Conservation (phyloP, 2,113 vertebrate species). For the Callaeas wilsoni region DNA sequence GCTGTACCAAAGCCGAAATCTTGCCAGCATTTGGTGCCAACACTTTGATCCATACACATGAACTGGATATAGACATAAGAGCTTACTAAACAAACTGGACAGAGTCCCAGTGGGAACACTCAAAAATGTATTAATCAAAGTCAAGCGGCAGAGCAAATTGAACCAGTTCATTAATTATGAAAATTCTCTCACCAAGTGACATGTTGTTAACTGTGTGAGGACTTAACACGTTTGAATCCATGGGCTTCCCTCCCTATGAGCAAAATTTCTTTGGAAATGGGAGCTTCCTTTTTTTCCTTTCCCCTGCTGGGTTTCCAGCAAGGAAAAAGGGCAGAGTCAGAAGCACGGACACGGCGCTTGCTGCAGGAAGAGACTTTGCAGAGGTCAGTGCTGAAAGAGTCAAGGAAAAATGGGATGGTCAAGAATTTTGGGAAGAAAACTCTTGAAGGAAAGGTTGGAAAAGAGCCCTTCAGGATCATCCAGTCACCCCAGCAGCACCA, state of each 20-base stretch:
- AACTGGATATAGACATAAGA: slow-evolving; percentile 71
- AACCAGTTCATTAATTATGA: slow-evolving; percentile 82
- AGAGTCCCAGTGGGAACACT: slow-evolving; percentile 69
- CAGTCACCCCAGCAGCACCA: neutral
- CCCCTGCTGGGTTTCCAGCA: neutral
- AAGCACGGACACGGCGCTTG: rapidly evolving
- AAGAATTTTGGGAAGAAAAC: neutral
- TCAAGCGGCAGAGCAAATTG: slow-evolving; percentile 76
- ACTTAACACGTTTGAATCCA: slow-evolving; percentile 63
- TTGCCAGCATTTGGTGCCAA: slow-evolving; percentile 45
- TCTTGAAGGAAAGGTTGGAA: neutral
- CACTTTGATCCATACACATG: slow-evolving; percentile 63
- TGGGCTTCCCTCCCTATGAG: neutral
- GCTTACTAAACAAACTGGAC: slow-evolving; percentile 75
- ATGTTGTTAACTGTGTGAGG: slow-evolving; percentile 71
- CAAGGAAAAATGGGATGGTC: neutral
- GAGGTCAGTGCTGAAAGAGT: neutral
- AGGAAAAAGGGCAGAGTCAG: neutral
- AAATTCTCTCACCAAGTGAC: slow-evolving; percentile 76
- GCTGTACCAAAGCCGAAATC: neutral
- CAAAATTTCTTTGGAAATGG: neutral
- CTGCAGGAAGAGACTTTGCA: neutral
- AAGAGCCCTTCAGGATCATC: neutral
- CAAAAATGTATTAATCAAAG: slow-evolving; percentile 77
- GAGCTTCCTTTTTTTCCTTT: neutral